Evolutionary conservation across 2,797 vertebrate species (phyloP).

Genomic region (Cuculus canorus): DNA sequence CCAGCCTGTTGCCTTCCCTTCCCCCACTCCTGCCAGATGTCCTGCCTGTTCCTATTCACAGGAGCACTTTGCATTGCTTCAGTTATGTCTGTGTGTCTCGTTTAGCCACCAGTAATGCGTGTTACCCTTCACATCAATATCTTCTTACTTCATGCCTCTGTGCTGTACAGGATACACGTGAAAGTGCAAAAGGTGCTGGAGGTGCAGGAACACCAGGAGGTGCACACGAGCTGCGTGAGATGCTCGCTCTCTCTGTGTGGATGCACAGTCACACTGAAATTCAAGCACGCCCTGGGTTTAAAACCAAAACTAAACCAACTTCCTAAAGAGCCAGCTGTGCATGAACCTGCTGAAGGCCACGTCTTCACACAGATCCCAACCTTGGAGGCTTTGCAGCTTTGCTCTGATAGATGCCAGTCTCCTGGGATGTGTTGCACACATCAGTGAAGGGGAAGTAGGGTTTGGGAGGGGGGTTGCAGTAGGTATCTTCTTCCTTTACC

Average conservation of each 20-base stretch:
- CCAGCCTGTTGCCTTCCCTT: neutral
- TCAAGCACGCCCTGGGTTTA: neutral
- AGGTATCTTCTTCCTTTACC: neutral
- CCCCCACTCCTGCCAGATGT: neutral
- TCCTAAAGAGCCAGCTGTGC: neutral
- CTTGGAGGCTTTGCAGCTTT: neutral
- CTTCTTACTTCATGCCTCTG: neutral
- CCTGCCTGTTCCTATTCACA: neutral
- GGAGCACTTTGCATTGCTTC: neutral
- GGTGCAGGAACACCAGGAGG: neutral
- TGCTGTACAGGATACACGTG: neutral
- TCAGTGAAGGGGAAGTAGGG: neutral
- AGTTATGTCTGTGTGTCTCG: neutral
- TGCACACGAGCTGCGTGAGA: neutral
- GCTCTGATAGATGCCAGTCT: fast-evolving
- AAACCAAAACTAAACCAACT: neutral
- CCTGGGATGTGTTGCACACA: too few relatives aligned
- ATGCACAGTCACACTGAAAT: neutral
- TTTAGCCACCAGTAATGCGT: neutral
- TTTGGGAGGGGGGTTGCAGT: neutral
- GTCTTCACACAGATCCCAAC: neutral
- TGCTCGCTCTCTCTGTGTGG: neutral
- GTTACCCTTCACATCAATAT: neutral
- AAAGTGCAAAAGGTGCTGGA: neutral
- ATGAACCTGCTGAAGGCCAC: neutral